Evolutionary conservation across 2,888 invertebrate genomes (phyloP).

Genomic region (Anthrax anthrax): DNA sequence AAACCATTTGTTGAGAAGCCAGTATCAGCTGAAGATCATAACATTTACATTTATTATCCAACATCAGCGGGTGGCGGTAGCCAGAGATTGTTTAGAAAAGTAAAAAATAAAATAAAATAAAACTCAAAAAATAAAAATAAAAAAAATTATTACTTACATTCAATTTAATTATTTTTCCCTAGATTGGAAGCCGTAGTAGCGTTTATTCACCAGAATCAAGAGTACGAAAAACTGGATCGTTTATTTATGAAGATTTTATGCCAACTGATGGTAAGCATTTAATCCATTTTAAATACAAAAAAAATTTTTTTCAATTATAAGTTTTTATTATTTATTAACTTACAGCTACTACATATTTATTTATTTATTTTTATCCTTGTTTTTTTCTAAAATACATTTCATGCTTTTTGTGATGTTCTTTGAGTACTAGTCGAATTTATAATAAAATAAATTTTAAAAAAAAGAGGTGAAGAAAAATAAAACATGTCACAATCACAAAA

Average conservation of each 20-base stretch:
- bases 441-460: too few relatives aligned
- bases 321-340: too few relatives aligned
- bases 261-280: slow-evolving; percentile 80
- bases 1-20: slow-evolving; percentile 99
- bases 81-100: slow-evolving; percentile 94
- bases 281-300: too few relatives aligned
- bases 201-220: slow-evolving; percentile 95
- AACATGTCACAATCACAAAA: too few relatives aligned
- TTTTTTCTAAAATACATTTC: too few relatives aligned
- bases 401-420: too few relatives aligned
- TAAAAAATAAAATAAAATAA: slow-evolving; percentile 25
- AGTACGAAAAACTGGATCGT: slow-evolving; percentile 93
- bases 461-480: too few relatives aligned
- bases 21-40: slow-evolving; percentile 98
- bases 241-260: slow-evolving; percentile 99
- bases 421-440: too few relatives aligned
- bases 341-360: too few relatives aligned
- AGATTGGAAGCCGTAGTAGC: slow-evolving; percentile 97
- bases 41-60: slow-evolving; percentile 99
- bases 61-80: slow-evolving; percentile 96
- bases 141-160: too few relatives aligned
- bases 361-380: too few relatives aligned
- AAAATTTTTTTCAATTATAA: too few relatives aligned
- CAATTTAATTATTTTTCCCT: background rate
- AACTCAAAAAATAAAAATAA: background rate